Evolutionary conservation across 2,113 vertebrate genomes (phyloP).

Genomic region (Baryphthengus martii): DNA sequence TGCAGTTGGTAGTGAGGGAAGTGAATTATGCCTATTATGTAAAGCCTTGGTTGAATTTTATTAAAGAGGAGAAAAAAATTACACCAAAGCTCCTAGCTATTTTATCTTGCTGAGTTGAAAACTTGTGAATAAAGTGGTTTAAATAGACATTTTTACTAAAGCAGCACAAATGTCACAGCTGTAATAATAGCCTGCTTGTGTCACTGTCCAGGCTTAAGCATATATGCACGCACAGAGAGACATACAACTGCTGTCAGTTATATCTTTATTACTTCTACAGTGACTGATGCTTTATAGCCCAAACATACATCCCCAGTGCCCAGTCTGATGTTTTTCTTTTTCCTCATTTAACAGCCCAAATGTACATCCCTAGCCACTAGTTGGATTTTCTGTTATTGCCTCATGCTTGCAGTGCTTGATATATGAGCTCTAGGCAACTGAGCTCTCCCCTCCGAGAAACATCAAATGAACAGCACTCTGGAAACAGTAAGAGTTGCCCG

Average conservation of each 20-base stretch:
- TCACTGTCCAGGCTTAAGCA: background rate
- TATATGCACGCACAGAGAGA: background rate
- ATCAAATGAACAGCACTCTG: background rate
- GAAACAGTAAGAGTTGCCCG: background rate
- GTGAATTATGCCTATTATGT: background rate
- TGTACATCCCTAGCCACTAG: background rate
- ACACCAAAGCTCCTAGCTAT: background rate
- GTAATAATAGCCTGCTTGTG: background rate
- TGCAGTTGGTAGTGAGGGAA: background rate
- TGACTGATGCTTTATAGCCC: background rate
- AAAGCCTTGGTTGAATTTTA: background rate
- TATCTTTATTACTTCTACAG: background rate
- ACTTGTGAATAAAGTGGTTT: background rate
- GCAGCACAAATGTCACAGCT: background rate
- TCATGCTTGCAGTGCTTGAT: background rate
- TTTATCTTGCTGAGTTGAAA: background rate
- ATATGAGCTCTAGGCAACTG: background rate
- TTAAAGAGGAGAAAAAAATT: background rate
- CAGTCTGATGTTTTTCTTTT: background rate
- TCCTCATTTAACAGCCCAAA: background rate
- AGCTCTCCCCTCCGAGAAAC: background rate
- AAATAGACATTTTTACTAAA: background rate
- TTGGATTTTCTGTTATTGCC: background rate
- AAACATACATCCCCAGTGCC: background rate
- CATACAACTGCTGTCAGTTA: background rate